Evolutionary conservation across 1,140 invertebrate genomes (phyloP).

Genomic region (Habropoda laboriosa): DNA sequence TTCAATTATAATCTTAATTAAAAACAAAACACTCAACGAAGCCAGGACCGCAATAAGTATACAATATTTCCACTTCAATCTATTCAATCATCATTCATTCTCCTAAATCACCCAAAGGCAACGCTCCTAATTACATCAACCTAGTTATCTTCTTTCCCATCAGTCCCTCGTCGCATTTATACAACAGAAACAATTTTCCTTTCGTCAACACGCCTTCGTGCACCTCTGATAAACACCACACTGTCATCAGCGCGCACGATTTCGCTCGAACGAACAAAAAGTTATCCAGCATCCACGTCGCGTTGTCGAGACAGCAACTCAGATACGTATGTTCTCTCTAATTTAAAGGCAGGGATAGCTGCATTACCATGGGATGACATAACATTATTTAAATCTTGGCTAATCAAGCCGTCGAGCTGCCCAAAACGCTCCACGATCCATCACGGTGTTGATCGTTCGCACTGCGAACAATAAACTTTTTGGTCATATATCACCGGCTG

Average conservation of each 20-base stretch:
- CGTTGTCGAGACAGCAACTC: not conserved
- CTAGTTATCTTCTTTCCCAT: too few relatives aligned
- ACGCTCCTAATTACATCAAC: too few relatives aligned
- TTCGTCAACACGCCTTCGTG: not conserved
- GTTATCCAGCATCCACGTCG: not conserved
- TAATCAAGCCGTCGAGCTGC: conserved; percentile 54
- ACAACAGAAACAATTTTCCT: not conserved
- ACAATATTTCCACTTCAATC: too few relatives aligned
- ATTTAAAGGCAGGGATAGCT: not conserved
- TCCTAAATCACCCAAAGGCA: too few relatives aligned
- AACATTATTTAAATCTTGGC: conserved; percentile 42
- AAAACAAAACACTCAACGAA: too few relatives aligned
- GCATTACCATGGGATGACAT: not conserved
- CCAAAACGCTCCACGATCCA: conserved; percentile 44
- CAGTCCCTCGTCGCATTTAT: too few relatives aligned
- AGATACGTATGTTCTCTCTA: not conserved
- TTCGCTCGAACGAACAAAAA: not conserved
- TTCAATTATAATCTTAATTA: too few relatives aligned
- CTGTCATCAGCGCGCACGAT: not conserved
- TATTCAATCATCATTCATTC: too few relatives aligned
- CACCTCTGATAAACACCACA: too few relatives aligned
- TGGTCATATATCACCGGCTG: conserved; percentile 40
- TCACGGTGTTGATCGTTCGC: conserved; percentile 24
- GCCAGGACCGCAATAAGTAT: too few relatives aligned
- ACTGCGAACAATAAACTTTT: conserved; percentile 53